A percentile compares a stretch with the other conserved stretches of the same genome.
phyloP scores from a whole-genome alignment of 1,140 invertebrate species.

The Pseudomyrmex dendroicus region DNA sequence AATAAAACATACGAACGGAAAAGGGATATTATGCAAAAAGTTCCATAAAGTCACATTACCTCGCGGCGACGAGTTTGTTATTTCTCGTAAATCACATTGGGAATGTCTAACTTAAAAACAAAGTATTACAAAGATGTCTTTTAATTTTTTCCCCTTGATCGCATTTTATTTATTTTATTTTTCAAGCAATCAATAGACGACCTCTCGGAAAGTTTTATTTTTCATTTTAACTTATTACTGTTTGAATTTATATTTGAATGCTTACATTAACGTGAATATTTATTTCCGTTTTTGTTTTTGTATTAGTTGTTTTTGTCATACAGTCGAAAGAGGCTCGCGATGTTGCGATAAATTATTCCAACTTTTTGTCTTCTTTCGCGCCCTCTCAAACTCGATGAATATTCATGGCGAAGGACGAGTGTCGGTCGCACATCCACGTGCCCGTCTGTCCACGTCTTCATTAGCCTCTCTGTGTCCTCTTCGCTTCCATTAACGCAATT shows the following conservation, averaged over 20 bases:
- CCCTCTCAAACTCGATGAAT: constrained; percentile 17
- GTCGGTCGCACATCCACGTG: constrained; percentile 9
- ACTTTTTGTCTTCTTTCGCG: constrained; percentile 2
- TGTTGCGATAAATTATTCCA: constrained; percentile 31
- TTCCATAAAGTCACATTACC: neutral
- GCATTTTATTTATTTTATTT: neutral
- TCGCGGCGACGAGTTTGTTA: constrained; percentile 20
- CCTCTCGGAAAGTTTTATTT: too few species aligned
- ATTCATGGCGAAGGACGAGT: constrained; percentile 19
- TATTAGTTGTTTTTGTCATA: neutral
- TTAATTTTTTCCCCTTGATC: neutral
- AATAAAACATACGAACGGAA: neutral
- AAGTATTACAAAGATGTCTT: neutral
- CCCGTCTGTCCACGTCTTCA: constrained; percentile 2
- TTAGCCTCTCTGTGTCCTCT: constrained; percentile 5
- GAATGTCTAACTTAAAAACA: constrained; percentile 8
- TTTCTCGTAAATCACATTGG: constrained; percentile 22
- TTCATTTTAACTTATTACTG: too few species aligned
- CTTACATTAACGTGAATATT: neutral
- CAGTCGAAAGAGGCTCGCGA: neutral
- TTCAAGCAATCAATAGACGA: too few species aligned
- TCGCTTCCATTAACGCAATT: neutral
- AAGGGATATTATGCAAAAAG: constrained; percentile 31
- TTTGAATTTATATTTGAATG: neutral
- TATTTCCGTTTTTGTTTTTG: neutral